A percentile compares a stretch with the other conserved stretches of the same genome.
These are phyloP conservation scores for Pelvicachromis taeniatus DNA, from an alignment of 2,113 vertebrate genomes.

Conservation along the genomic window DNA sequence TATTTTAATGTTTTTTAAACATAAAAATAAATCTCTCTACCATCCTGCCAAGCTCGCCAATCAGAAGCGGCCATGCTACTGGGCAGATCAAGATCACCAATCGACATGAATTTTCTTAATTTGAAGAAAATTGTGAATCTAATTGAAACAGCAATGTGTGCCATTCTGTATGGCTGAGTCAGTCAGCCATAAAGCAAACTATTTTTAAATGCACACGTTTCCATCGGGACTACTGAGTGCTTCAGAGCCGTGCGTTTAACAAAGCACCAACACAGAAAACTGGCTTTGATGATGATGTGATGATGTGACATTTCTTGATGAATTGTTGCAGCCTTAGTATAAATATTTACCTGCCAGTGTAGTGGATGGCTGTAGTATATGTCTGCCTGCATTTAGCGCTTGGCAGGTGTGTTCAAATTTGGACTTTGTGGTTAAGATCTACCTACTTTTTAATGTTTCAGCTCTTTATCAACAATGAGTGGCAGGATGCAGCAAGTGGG, in stretches of 20 bases:
- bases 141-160: not conserved
- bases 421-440: not conserved
- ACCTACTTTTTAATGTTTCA: conserved; percentile 45
- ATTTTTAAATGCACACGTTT: not conserved
- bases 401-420: not conserved
- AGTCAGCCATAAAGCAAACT: not conserved
- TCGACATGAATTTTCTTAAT: accelerated
- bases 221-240: not conserved
- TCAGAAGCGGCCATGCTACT: no score
- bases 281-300: not conserved
- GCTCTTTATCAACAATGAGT: conserved; percentile 96
- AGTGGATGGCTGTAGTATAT: not conserved
- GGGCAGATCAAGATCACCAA: no score
- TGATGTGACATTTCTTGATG: not conserved
- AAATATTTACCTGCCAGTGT: not conserved
- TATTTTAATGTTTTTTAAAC: no score
- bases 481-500: conserved; percentile 85
- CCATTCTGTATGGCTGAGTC: not conserved
- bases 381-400: not conserved
- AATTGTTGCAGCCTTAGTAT: not conserved
- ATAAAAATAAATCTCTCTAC: no score
- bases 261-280: not conserved
- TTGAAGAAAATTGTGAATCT: not conserved
- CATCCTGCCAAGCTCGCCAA: no score
- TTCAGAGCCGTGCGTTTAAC: not conserved